Evolutionary conservation across 1,140 invertebrate genomes (phyloP).

Genomic region (Metaphire vulgaris): DNA sequence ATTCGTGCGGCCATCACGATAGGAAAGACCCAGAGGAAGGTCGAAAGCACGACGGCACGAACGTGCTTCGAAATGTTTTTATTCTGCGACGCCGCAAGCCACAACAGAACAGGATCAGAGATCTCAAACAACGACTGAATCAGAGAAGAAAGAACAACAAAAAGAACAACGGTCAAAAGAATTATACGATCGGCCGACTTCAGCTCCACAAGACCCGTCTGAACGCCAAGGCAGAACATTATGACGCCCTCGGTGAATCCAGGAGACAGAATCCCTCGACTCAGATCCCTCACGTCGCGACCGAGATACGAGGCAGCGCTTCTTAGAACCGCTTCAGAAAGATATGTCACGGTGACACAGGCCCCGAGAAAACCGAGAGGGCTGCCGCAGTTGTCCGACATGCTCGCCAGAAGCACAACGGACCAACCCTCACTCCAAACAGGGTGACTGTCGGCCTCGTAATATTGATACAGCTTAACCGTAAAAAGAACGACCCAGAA

Average conservation of each 20-base stretch:
- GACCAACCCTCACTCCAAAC: neutral
- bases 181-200: conserved; percentile 56
- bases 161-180: conserved; percentile 56
- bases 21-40: conserved; percentile 73
- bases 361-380: neutral
- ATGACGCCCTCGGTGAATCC: conserved; percentile 60
- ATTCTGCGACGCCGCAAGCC: conserved; percentile 51
- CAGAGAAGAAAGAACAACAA: conserved; percentile 57
- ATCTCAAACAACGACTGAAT: conserved; percentile 59
- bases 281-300: neutral
- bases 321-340: neutral
- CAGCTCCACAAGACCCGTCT: conserved; percentile 57
- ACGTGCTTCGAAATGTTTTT: conserved; percentile 73
- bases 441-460: neutral
- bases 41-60: conserved; percentile 72
- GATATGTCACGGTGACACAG: neutral
- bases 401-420: neutral
- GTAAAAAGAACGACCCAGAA: neutral
- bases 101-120: conserved; percentile 56
- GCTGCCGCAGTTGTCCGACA: neutral
- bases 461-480: neutral
- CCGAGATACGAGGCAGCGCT: neutral
- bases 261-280: conserved; percentile 37
- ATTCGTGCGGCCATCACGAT: conserved; percentile 73
- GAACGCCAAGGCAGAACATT: conserved; percentile 56